Base-by-base conservation (phyloP, 2,888 invertebrate genomes). In the Terebella lapidaria region DNA sequence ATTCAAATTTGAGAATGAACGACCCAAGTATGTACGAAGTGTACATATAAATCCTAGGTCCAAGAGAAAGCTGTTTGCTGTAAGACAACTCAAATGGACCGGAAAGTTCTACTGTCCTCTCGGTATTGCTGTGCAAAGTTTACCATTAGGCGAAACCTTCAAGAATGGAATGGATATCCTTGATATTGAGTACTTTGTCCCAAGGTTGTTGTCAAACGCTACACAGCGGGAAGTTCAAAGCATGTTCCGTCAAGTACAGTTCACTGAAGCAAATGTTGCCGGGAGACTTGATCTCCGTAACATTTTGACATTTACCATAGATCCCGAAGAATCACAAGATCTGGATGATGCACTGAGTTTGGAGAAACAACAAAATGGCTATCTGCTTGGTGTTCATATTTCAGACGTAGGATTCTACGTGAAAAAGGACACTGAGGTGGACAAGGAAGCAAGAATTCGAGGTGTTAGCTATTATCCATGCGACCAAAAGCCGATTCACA, bases 351-450 rank as follows among this genome's bases (percentile, higher is more conserved):
- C 95, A 0, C 82, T 96, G 71, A 77, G 82, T 66, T 79, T 94
- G 35, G 84, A 85, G 1, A 88, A 89, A 80, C 89, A 74, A 72
- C 58, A 28, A 24, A n/a, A n/a, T 1, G 74, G 81, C n/a, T 95
- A 94, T 3, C 28, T 10, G 15, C 74, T 82, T 10, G 94, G 94
- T 2, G 92, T 96, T 18, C 95, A 96, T 77, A 95, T 96, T 72
- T 91, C 96, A 2, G 96, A 96, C 83, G 95, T 95, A 0, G 84
- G 91, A 0, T 88, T 87, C 77, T 95, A 88, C 81, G 83, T 96
- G 55, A 75, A 85, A 57, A 89, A 89, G 75, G 85, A 85, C 59
- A 88, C 89, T 4, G 93, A 73, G 79, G 46, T 76, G 20, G 79
- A 79, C 63, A 81, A 84, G 59, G 85, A 86, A 72, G 93, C 94